Base-by-base conservation (phyloP, 2,888 invertebrate genomes). In the Drosophila koepferae region DNA sequence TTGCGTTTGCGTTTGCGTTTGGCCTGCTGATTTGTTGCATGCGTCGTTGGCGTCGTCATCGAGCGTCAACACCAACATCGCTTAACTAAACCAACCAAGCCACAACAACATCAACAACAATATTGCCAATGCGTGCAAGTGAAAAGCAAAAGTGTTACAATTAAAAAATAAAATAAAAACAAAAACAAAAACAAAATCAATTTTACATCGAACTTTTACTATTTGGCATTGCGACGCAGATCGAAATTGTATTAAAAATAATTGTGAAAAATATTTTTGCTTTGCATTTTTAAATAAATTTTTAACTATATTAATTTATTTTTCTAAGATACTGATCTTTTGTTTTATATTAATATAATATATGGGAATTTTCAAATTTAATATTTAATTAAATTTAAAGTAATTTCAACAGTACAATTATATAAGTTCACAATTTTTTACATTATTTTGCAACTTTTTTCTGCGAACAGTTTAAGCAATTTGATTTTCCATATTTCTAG, bases 1-100 rank as follows among this genome's bases (percentile, higher is more conserved):
- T 86, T 86, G 60, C 28, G 28, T 28, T 28, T 28, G 5, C 28
- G 28, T 28, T 82, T 85, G 83, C 81, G 86, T 86, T 86, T 86
- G 60, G 84, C 75, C 79, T 85, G 74, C 72, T 81, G 83, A 81
- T 85, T 87, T 89, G 90, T 89, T 90, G 90, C 89, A 90, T 90
- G 86, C 90, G 90, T 90, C 82, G 76, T 77, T 72, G 64, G 65
- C 82, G 62, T 69, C 70, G 82, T 74, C 82, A 86, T 63, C 72
- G 83, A 63, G 66, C 80, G 66, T 75, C 82, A 81, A 80, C 74
- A 70, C 68, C 61, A 65, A 53, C 72, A 71, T 55, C 58, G 68
- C 74, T 61, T 68, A 59, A 58, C 78, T 55, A 68, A 72, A 66
- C 58, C 46, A 67, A 63, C 48, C 77, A 80, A 34, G 75, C 48